Evolutionary conservation across 2,113 vertebrate species (phyloP).

Genomic region (Steatornis caripensis): DNA sequence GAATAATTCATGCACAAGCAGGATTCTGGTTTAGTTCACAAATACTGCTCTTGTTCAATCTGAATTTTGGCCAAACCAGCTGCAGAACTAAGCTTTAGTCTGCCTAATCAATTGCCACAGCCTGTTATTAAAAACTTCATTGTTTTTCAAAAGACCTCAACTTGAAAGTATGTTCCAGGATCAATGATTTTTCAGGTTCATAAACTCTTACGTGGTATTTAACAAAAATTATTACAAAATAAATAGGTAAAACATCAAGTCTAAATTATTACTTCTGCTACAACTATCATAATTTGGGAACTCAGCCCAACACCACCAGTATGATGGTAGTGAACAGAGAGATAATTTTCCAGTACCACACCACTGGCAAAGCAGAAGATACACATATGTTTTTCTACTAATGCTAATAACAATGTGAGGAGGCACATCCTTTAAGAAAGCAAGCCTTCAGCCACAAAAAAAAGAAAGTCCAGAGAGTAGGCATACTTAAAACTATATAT

Average conservation of each 20-base stretch:
- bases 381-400: not conserved
- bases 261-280: not conserved
- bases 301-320: not conserved
- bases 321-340: not conserved
- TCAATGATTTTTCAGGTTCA: not conserved
- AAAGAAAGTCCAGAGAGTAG: not conserved
- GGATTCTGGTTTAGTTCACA: not conserved
- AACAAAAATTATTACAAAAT: not conserved
- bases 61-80: not conserved
- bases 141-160: not conserved
- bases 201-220: fast-evolving
- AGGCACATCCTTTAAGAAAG: not conserved
- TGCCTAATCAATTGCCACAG: not conserved
- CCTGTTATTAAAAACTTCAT: not conserved
- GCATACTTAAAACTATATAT: not conserved
- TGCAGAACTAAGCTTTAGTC: not conserved
- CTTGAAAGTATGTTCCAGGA: not conserved
- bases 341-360: not conserved
- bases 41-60: not conserved
- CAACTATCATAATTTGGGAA: not conserved
- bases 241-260: not conserved
- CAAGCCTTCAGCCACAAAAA: not conserved
- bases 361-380: not conserved
- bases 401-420: not conserved
- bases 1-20: not conserved